Conservation (phyloP, 2,113 vertebrate genomes). For the Bungarus multicinctus region DNA sequence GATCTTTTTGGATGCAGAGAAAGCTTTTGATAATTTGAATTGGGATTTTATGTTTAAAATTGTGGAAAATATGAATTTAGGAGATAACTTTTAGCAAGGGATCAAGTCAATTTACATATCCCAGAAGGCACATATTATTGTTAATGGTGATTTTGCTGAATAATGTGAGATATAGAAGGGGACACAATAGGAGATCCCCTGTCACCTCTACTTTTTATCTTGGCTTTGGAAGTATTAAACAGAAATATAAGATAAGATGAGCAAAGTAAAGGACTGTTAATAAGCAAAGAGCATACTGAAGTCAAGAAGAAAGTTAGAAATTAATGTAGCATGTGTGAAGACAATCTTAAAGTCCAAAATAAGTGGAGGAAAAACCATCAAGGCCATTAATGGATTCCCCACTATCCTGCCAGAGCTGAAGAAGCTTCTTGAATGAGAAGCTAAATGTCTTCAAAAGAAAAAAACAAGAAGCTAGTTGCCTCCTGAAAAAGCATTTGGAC, state of each 20-base stretch:
- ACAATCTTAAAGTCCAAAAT: background rate
- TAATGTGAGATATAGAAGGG: background rate
- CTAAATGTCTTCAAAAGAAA: no score
- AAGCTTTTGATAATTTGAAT: background rate
- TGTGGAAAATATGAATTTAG: background rate
- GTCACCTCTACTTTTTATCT: background rate
- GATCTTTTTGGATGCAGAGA: background rate
- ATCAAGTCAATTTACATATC: background rate
- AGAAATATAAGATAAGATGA: background rate
- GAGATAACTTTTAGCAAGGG: background rate
- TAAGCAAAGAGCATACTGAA: no score
- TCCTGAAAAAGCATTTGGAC: no score
- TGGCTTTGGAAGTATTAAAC: background rate
- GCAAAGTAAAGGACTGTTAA: background rate
- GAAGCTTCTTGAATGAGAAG: no score
- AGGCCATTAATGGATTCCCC: background rate
- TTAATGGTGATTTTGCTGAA: background rate
- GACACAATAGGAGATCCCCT: background rate
- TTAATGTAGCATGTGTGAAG: background rate
- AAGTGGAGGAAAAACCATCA: background rate
- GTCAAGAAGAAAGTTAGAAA: background rate
- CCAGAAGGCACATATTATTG: background rate
- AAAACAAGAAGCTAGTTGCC: no score
- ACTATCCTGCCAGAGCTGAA: no score
- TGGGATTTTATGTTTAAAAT: background rate